phyloP scores from a whole-genome alignment of 1,140 invertebrate species.

The Archivesica marissinica region DNA sequence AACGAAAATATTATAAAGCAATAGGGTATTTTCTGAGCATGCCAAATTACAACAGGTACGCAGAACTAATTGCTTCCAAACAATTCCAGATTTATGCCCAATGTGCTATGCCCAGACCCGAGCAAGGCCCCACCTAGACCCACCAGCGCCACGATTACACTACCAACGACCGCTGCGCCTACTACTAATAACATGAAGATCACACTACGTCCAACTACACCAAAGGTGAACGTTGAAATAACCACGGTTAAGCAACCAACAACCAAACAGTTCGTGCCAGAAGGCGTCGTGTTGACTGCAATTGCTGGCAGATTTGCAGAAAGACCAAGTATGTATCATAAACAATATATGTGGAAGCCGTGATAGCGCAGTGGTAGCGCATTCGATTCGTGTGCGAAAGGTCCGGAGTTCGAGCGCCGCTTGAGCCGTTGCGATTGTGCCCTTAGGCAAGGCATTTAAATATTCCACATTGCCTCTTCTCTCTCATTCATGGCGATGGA shows the following conservation, averaged over 20 bases:
- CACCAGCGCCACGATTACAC: background rate
- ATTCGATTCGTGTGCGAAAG: no score
- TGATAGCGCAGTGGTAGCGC: no score
- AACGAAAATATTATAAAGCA: no score
- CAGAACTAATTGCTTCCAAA: no score
- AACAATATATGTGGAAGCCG: no score
- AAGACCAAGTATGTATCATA: constrained; percentile 27
- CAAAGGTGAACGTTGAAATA: background rate
- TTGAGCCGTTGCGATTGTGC: no score
- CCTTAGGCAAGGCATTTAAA: no score
- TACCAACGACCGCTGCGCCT: background rate
- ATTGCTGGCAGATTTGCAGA: constrained; percentile 23
- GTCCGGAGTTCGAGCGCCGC: no score
- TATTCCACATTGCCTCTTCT: no score
- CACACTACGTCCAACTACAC: background rate
- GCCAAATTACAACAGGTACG: no score
- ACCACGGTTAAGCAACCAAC: background rate
- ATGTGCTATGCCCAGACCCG: constrained; percentile 35
- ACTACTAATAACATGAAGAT: background rate
- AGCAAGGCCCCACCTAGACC: constrained; percentile 35
- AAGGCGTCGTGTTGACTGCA: constrained; percentile 13
- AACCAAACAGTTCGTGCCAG: background rate
- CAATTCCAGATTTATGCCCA: constrained; percentile 23
- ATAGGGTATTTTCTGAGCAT: no score
- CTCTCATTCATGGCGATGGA: no score